Base-by-base conservation (phyloP, 1,140 invertebrate genomes). In the Diachasmimorpha longicaudata region DNA sequence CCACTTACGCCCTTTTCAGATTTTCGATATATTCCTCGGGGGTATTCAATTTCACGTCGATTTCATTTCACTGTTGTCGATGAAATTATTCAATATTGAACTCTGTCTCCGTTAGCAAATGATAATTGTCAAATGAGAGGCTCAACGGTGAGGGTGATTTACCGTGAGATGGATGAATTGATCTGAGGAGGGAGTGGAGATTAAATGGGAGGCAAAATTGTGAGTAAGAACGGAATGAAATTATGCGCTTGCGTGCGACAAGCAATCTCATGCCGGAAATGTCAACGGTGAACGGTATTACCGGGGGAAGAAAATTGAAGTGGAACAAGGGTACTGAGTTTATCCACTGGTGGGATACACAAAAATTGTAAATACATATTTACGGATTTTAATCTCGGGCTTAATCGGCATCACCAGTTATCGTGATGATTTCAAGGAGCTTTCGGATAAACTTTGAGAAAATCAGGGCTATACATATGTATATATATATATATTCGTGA, bases 241-340 rank as follows among this genome's bases (percentile, higher is more conserved):
- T 68, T 68, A 68, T 68, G 66, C 36, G 66, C 31, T 68, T 36
- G 66, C 66, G 66, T 68, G 66, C 66, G 66, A 68, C 66, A 68
- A 68, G 66, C 66, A 68, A 68, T 68, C 36, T 68, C 66, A 68
- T 19, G 66, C 66, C 66, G 66, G 66, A 68, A 37, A 68, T 68
- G 66, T 68, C 66, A 68, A 68, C 66, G 66, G 66, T 68, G 66
- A 68, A 68, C 13, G 31, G 31, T 68, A 68, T 68, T 68, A 68
- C 66, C 66, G 66, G 66, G 19, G 8, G 31, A 68, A 66, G 58
- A 66, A 66, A 68, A 68, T 68, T 68, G 31, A 68, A 39, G 66
- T n/a, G 66, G 25, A 68, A 68, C 31, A 36, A 16, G 66, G 23
- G 36, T 36, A 36, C 4, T 4, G 31, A 37, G 31, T 63, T 31